Conservation (phyloP, 2,888 invertebrate genomes). For the Netelia fuscicornis region DNA sequence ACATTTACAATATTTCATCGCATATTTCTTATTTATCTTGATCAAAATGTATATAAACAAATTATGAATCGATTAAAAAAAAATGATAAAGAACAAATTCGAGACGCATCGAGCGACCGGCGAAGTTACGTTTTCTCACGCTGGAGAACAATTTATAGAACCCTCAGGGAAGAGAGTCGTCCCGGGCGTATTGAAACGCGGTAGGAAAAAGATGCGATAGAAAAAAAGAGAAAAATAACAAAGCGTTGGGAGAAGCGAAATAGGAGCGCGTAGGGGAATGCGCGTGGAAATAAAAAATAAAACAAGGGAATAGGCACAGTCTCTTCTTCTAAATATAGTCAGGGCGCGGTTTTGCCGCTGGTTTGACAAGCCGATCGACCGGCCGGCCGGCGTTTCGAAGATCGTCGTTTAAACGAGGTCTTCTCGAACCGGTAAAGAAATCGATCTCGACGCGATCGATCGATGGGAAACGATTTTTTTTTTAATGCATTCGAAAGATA, state of each 20-base stretch:
- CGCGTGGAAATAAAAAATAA: neutral
- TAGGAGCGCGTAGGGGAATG: slow-evolving; percentile 22
- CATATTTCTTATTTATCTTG: neutral
- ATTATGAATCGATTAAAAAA: no score
- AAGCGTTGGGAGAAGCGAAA: neutral
- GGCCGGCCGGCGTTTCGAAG: slow-evolving; percentile 62
- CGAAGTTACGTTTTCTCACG: no score
- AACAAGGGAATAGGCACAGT: neutral
- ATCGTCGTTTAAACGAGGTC: slow-evolving; percentile 18
- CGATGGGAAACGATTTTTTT: no score
- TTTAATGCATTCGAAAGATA: neutral
- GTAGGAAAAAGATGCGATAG: neutral
- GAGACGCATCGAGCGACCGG: no score
- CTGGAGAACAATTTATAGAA: no score
- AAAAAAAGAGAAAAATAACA: neutral
- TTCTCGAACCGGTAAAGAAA: neutral
- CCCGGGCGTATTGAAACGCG: neutral
- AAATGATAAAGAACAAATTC: no score
- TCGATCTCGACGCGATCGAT: neutral
- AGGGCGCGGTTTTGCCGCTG: slow-evolving; percentile 67
- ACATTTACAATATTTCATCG: no score
- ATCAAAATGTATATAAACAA: neutral
- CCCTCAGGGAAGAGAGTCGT: neutral
- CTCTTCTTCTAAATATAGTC: slow-evolving; percentile 67
- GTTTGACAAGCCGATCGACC: slow-evolving; percentile 64